Evolutionary conservation across 1,140 invertebrate genomes (phyloP).

Genomic region (Bombus balteatus): DNA sequence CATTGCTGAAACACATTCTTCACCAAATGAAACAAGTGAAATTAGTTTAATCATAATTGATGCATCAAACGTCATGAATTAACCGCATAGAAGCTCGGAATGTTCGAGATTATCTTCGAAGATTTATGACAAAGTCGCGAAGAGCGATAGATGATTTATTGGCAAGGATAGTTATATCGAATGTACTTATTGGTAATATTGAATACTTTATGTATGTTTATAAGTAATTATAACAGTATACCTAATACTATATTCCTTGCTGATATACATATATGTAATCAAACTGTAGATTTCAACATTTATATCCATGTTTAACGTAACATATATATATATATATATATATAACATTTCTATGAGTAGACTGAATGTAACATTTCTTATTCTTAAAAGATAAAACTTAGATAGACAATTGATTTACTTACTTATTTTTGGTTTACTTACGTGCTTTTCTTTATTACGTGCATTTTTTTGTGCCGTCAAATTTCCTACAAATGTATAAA

Average conservation of each 20-base stretch:
- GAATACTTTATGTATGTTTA: background rate
- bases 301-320: background rate
- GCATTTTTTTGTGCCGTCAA: no score
- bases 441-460: background rate
- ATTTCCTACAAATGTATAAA: background rate
- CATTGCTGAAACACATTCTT: no score
- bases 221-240: no score
- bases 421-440: background rate
- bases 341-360: no score
- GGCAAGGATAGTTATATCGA: no score
- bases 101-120: background rate
- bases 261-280: no score
- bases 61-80: background rate
- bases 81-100: background rate
- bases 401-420: no score
- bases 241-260: no score
- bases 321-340: no score
- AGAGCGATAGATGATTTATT: background rate
- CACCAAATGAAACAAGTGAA: background rate
- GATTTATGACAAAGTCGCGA: background rate
- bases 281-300: background rate
- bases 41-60: constrained; percentile 18
- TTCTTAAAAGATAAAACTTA: background rate
- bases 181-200: background rate
- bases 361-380: background rate